A percentile compares a stretch with the other conserved stretches of the same genome.
Evolutionary conservation across 2,113 vertebrate species (phyloP).

Genomic region (Prietella phreatophila): DNA sequence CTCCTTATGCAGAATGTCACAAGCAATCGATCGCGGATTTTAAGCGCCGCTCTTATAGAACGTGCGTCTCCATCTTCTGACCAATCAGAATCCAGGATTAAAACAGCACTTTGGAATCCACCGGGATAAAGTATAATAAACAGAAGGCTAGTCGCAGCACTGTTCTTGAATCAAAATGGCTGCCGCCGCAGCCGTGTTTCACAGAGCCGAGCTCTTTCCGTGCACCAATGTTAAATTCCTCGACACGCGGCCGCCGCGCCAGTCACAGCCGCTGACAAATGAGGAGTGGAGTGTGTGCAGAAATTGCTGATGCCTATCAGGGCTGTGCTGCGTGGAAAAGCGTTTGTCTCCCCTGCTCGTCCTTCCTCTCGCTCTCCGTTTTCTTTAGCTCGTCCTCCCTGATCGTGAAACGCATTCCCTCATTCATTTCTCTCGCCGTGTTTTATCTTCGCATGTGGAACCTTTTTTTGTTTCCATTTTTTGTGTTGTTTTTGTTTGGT

Average conservation of each 20-base stretch:
- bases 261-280: slow-evolving; percentile 69
- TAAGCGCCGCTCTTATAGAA: neutral
- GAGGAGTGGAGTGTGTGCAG: slow-evolving; percentile 67
- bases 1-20: neutral
- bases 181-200: neutral
- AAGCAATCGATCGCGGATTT: neutral
- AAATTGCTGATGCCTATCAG: slow-evolving; percentile 78
- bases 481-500: slow-evolving; percentile 24
- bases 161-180: slow-evolving; percentile 55
- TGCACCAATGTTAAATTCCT: slow-evolving; percentile 49
- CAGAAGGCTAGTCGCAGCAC: neutral
- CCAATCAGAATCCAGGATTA: neutral
- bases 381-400: slow-evolving; percentile 23
- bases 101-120: neutral
- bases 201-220: neutral
- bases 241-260: slow-evolving; percentile 61
- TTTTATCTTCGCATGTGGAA: neutral
- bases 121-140: neutral
- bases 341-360: slow-evolving; percentile 33
- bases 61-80: neutral
- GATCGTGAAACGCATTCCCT: slow-evolving; percentile 14
- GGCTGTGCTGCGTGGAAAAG: slow-evolving; percentile 41
- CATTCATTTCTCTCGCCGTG: neutral
- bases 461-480: neutral
- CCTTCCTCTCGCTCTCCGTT: slow-evolving; percentile 22